Evolutionary conservation across 2,888 invertebrate species (phyloP), one percentile per base, ranked within the genome.

Genomic region (Saturnia japonica): DNA sequence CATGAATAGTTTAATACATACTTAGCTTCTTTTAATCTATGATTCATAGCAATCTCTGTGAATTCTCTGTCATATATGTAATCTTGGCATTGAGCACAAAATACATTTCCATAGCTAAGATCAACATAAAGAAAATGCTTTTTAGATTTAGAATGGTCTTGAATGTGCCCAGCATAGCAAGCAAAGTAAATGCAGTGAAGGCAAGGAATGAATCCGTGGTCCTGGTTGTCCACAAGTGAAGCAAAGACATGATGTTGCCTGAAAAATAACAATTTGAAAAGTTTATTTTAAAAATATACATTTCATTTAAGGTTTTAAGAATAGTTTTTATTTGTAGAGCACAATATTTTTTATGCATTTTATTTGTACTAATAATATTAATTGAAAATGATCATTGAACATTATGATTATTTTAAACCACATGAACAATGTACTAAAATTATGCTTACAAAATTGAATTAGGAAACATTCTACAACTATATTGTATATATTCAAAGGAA

Each of bases 121-220:
- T 99, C 99, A 80, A 99, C 95, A 72, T 98, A 97, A 77, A 99
- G 94, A 82, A 95, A 95, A 88, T 99, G 99, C 81, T 97, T 96
- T 82, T 96, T 97, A 66, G 94, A 94, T 84, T 96, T 96, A 68
- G 97, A 96, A 93, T 99, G 99, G 71, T 97, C 96, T 81, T 97
- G 96, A 77, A 98, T 97, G 87, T 99, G 99, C 72, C 96, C 95
- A 34, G 95, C 96, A 80, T 97, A 97, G 88, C 99, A 99, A 69
- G 97, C 99, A 89, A 99, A 98, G 91, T 96, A 98, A 79, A 99
- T 97, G 93, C 99, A 99, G 82, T 98, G 97, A 72, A 98, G 94
- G 83, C 98, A 98, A n/a, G 40, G 97, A 96, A 85, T 97, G 97
- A 80, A 98, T 94, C 72, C 97, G 96, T n/a, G 97, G 96, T 34